Evolutionary conservation across 1,140 invertebrate genomes (phyloP).

Genomic region (Cotesia chilonis): DNA sequence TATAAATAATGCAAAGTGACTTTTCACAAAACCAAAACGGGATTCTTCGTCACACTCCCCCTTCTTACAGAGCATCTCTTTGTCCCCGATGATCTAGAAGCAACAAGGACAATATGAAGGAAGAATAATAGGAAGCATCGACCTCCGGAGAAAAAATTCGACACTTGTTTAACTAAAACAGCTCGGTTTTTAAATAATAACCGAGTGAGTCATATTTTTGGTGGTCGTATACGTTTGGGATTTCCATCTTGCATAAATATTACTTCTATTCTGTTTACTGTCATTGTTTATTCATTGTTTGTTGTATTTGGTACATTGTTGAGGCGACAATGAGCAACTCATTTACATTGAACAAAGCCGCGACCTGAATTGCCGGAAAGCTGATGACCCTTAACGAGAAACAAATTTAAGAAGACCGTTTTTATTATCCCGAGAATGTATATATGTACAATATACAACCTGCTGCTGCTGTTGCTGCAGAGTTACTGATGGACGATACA

Average conservation of each 20-base stretch:
- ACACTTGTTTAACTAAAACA: not conserved
- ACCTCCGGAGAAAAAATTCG: not conserved
- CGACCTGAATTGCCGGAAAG: conserved; percentile 27
- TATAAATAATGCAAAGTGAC: conserved; percentile 24
- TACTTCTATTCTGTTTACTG: not conserved
- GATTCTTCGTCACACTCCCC: not conserved
- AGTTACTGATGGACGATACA: not conserved
- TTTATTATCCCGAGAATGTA: not conserved
- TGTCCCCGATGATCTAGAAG: conserved; percentile 15
- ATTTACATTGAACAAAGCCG: conserved; percentile 33
- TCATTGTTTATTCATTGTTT: conserved; percentile 22
- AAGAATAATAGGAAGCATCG: not conserved
- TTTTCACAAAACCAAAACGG: not conserved
- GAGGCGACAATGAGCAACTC: conserved; percentile 26
- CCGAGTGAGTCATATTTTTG: not conserved
- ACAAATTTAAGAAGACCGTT: conserved; percentile 28
- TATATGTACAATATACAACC: no score
- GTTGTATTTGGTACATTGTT: no score
- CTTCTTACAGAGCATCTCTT: conserved; percentile 3
- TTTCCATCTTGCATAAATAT: conserved; percentile 2
- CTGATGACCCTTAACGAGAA: conserved; percentile 30
- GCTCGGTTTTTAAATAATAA: no score
- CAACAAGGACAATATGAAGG: not conserved
- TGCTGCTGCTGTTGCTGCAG: no score
- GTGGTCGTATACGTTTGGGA: not conserved